Evolutionary conservation across 92 coral and sea anemone species (phyloP).

Genomic region (Epizoanthus ramosus): DNA sequence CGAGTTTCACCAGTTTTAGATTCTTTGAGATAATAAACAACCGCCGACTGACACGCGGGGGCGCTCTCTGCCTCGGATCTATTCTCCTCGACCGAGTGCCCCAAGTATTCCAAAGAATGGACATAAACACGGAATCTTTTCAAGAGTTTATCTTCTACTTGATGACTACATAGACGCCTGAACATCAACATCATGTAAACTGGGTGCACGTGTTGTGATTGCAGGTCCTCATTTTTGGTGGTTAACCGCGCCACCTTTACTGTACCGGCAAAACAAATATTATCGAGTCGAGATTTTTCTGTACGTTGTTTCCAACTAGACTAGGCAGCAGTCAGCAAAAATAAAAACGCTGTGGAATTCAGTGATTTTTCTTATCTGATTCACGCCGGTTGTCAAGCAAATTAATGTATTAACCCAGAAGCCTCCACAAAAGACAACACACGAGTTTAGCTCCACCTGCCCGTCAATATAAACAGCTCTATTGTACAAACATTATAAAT

Average conservation of each 20-base stretch:
- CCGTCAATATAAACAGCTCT: background rate
- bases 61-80: too few species aligned
- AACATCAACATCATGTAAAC: background rate
- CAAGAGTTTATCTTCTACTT: too few species aligned
- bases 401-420: background rate
- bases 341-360: background rate
- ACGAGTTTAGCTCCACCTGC: slow-evolving; percentile 14
- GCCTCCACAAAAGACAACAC: background rate
- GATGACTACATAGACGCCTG: too few species aligned
- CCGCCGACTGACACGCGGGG: too few species aligned
- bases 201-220: background rate
- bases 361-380: background rate
- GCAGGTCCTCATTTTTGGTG: background rate
- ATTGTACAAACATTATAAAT: background rate
- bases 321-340: background rate
- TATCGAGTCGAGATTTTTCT: background rate
- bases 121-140: too few species aligned
- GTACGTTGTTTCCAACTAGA: background rate
- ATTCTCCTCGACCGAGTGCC: too few species aligned
- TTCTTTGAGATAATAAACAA: too few species aligned
- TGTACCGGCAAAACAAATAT: background rate
- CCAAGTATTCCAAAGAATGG: too few species aligned
- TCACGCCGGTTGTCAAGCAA: background rate
- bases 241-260: background rate
- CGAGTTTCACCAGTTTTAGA: too few species aligned